Percentiles rank a stretch among this genome's conserved stretches.
phyloP scores from a whole-genome alignment of 1,140 invertebrate genomes.

The Andricus grossulariae region DNA sequence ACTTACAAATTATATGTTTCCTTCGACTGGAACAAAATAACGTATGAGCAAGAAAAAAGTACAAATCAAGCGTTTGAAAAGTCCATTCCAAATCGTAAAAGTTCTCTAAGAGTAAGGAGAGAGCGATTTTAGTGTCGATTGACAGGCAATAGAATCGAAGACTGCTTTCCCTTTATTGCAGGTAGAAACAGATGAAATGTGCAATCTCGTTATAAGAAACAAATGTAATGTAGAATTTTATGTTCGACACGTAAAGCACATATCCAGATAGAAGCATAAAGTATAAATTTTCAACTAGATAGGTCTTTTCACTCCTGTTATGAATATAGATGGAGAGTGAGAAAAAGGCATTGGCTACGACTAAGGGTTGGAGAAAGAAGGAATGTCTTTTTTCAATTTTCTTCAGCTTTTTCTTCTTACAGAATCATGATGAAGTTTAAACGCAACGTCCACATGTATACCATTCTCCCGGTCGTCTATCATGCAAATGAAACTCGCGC shows the following conservation, averaged over 20 bases:
- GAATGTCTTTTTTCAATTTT: conserved; percentile 13
- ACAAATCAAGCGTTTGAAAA: neutral
- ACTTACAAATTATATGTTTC: no score
- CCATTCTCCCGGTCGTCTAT: conserved; percentile 14
- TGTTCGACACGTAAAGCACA: conserved; percentile 15
- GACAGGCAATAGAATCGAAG: neutral
- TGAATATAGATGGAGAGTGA: neutral
- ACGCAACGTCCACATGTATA: conserved; percentile 10
- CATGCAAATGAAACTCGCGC: conserved; percentile 27
- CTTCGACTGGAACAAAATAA: no score
- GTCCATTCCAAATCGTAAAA: neutral
- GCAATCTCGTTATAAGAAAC: conserved; percentile 7
- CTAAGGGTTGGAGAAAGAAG: neutral
- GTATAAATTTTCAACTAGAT: conserved; percentile 14
- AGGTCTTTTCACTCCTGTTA: conserved; percentile 1
- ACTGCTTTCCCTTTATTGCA: neutral
- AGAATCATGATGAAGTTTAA: conserved; percentile 9
- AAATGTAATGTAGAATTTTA: neutral
- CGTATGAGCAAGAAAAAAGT: neutral
- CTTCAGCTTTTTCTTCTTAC: conserved; percentile 1
- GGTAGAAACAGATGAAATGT: neutral
- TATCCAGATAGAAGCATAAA: neutral
- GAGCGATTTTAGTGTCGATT: neutral
- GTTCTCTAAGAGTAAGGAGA: neutral
- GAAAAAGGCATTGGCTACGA: neutral